A percentile compares a stretch with the other conserved stretches of the same genome.
Conservation (phyloP, 2,888 invertebrate species). For the Heliconius cydno region DNA sequence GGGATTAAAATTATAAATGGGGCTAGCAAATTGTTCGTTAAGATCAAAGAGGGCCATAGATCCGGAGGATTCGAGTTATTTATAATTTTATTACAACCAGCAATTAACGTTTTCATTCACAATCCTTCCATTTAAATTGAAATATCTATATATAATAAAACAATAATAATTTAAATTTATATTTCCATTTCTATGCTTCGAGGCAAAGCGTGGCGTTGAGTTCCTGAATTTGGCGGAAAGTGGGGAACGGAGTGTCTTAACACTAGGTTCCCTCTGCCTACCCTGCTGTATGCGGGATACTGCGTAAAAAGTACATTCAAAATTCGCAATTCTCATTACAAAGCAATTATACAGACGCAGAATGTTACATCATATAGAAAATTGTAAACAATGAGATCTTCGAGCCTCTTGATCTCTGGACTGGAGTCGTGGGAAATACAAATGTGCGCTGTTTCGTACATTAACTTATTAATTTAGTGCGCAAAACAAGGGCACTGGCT, state of each 20-base stretch:
- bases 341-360: slow-evolving; percentile 51
- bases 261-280: too few relatives aligned
- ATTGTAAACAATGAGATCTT: slow-evolving; percentile 53
- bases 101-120: slow-evolving; percentile 1
- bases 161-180: too few relatives aligned
- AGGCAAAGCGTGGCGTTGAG: too few relatives aligned
- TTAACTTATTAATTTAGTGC: slow-evolving; percentile 71
- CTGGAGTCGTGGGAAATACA: slow-evolving; percentile 54
- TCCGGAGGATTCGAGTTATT: slow-evolving; percentile 11
- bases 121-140: not conserved
- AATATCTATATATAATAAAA: not conserved
- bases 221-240: too few relatives aligned
- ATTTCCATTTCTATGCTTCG: too few relatives aligned
- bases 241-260: too few relatives aligned
- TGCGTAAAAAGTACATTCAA: not conserved
- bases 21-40: slow-evolving; percentile 12
- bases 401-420: slow-evolving; percentile 65
- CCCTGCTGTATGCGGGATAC: too few relatives aligned
- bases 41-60: slow-evolving; percentile 23
- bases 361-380: slow-evolving; percentile 39
- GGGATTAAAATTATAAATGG: slow-evolving; percentile 25
- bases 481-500: slow-evolving; percentile 82
- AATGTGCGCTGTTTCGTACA: slow-evolving; percentile 57
- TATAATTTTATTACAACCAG: slow-evolving; percentile 11
- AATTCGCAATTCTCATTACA: not conserved